Evolutionary conservation across 2,888 invertebrate species (phyloP), one percentile per base, ranked within the genome.

Genomic region (Dolomedes plantarius): DNA sequence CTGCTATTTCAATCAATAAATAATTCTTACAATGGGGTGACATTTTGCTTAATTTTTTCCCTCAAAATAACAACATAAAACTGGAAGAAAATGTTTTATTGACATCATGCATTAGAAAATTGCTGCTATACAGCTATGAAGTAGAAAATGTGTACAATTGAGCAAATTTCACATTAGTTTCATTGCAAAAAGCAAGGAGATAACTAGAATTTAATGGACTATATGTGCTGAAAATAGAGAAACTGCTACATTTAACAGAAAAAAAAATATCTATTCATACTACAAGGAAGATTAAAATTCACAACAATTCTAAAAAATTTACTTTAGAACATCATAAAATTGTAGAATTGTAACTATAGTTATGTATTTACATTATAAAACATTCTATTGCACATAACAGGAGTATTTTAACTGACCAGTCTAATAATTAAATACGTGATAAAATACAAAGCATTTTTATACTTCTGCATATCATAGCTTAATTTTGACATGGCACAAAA

Each of bases 121-220:
- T 69, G 69, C 56, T 69, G 77, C 32, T 69, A 68, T 69, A 69
- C 69, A 77, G 31, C 28, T 65, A 56, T 56, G 28, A 62, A 27
- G 77, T 77, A 77, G 32, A 77, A 77, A 77, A 77, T 69, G 68
- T 77, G 68, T 75, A 75, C 75, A 75, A 62, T 77, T 77, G 77
- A 77, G 77, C 77, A 77, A 77, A 69, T 36, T 76, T 77, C 36
- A 46, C 56, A 77, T 27, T 50, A 68, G 56, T 62, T 75, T 19
- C 64, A 41, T 46, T 75, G 62, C 28, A 65, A 75, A 74, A n/a
- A 56, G 64, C 31, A 2, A 46, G 1, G 41, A 46, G n/a, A 23
- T 56, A 19, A 56, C 19, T 56, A 6, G 1, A 23, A 56, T 56
- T 19, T 56, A 56, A 19, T 6, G 56, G 36, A 36, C 5, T 36